Base-by-base conservation (phyloP, 2,888 invertebrate species). In the Strigamia transsilvanica region DNA sequence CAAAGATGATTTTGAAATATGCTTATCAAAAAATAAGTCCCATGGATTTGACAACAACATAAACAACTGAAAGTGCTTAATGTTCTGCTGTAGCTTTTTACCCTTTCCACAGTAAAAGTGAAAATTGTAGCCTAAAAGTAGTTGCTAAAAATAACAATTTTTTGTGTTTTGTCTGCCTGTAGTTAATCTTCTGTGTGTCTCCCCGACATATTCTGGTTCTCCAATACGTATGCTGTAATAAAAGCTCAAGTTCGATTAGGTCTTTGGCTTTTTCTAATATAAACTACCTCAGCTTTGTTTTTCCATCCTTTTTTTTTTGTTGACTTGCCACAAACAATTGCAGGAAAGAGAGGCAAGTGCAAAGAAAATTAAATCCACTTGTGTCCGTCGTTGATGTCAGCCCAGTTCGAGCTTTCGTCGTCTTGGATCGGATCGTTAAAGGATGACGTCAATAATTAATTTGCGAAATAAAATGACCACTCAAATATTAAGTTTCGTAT, bases 221-320 rank as follows among this genome's bases (percentile, higher is more conserved):
- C 42, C 41, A 79, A 79, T 79, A 79, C 79, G 79, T 79, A 79
- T 79, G 79, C 79, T 79, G 79, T 79, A 79, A 79, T 79, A 79
- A 79, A 79, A 79, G 79, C 79, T 79, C 79, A 38, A 79, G 79
- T 42, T 73, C 73, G 73, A 73, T 73, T 73, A 73, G 32, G 73
- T 73, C 73, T 32, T 73, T 73, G 73, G 73, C 73, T 73, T 73
- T 73, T 73, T 73, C 73, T 73, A 12, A 73, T 73, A 73, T 73
- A 32, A 38, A 73, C 73, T 32, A 73, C 73, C 32, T 73, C 73
- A 73, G 32, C 32, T 15, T 27, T 73, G 27, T 73, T 73, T 32
- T 32, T 15, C 13, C 12, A 27, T 27, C 9, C 13, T 73, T 32
- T 32, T 32, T n/a, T 32, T 32, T 32, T 12, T 73, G 12, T 32